phyloP scores from a whole-genome alignment of 2,797 vertebrate genomes.

The Steatocranus sp. region DNA sequence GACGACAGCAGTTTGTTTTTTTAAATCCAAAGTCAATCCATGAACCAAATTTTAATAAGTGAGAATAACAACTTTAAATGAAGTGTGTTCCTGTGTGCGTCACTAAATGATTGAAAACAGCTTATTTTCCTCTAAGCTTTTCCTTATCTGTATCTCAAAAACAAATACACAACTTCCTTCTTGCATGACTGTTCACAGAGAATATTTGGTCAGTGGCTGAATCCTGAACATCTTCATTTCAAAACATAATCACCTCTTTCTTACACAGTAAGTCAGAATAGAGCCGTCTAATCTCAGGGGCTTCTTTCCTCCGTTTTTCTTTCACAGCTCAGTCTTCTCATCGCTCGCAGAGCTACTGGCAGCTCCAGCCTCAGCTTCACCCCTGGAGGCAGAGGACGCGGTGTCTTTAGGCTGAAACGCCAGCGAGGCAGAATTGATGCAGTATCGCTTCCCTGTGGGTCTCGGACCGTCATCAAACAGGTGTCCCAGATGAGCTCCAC shows the following conservation, averaged over 20 bases:
- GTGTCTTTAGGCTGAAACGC: slow-evolving; percentile 76
- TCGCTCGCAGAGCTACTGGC: slow-evolving; percentile 42
- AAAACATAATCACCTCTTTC: not conserved
- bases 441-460: slow-evolving; percentile 93
- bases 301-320: not conserved
- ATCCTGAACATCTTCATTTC: not conserved
- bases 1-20: not conserved
- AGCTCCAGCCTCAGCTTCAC: slow-evolving; percentile 16
- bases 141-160: not conserved
- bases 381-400: not conserved
- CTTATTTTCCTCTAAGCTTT: rapidly evolving
- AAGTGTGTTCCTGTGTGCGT: rapidly evolving
- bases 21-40: not conserved
- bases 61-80: not conserved
- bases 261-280: not conserved
- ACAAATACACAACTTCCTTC: not conserved
- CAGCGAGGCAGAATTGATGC: slow-evolving; percentile 93
- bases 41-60: not conserved
- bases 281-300: rapidly evolving
- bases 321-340: slow-evolving; percentile 78
- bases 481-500: slow-evolving; percentile 94
- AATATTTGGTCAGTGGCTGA: not conserved
- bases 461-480: slow-evolving; percentile 94
- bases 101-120: not conserved
- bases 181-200: not conserved